Percentiles rank a stretch among this genome's conserved stretches.
Conservation (phyloP, 2,797 vertebrate genomes). For the Craterocephalus amniculus region DNA sequence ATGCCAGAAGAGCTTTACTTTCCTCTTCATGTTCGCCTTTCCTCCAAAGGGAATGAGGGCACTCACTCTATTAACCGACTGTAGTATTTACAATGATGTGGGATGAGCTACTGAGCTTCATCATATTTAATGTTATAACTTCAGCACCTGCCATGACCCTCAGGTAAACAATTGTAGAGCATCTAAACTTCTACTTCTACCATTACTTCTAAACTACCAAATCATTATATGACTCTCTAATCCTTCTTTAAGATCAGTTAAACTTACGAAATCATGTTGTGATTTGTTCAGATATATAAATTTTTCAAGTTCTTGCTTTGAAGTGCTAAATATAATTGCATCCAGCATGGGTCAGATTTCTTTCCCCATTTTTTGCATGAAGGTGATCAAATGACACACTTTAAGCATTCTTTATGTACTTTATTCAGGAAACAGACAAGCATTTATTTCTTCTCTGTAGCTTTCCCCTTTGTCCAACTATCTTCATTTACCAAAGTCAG, state of each 20-base stretch:
- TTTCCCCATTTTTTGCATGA: constrained; percentile 14
- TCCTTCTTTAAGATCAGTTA: constrained; percentile 16
- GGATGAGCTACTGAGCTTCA: constrained; percentile 70
- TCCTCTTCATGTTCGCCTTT: neutral
- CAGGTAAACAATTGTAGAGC: constrained; percentile 28
- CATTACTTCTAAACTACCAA: constrained; percentile 30
- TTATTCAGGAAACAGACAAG: constrained; percentile 18
- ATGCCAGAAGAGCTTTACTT: too few relatives aligned
- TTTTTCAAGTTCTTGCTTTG: constrained; percentile 30
- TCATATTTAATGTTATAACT: constrained; percentile 62
- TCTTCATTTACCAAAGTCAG: constrained; percentile 57
- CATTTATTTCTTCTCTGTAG: constrained; percentile 19
- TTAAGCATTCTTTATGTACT: constrained; percentile 28
- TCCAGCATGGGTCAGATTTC: constrained; percentile 22
- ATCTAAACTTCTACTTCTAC: constrained; percentile 45
- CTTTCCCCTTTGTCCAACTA: constrained; percentile 30
- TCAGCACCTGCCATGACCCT: constrained; percentile 39
- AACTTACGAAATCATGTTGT: constrained; percentile 25
- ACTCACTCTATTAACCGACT: constrained; percentile 58
- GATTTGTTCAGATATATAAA: constrained; percentile 14
- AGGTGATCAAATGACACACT: constrained; percentile 39
- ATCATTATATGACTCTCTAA: constrained; percentile 21
- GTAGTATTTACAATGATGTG: constrained; percentile 57
- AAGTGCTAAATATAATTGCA: constrained; percentile 46
- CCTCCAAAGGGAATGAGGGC: constrained; percentile 59